Conservation (phyloP, 2,888 invertebrate genomes). For the Zonitis immaculata region DNA sequence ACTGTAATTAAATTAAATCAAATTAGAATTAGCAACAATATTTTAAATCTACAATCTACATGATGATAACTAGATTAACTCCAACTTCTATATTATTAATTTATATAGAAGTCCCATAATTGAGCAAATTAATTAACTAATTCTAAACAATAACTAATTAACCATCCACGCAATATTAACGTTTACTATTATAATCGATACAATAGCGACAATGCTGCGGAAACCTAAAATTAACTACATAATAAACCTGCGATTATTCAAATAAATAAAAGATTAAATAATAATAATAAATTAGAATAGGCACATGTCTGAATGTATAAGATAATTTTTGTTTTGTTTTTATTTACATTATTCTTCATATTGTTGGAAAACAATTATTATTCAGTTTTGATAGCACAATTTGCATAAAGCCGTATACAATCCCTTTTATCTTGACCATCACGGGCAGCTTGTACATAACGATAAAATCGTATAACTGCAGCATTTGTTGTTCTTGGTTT, state of each 20-base stretch:
- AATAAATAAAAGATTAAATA: too few species aligned
- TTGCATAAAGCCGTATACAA: conserved; percentile 62
- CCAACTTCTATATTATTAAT: conserved; percentile 7
- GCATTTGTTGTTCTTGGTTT: conserved; percentile 63
- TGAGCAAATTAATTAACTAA: conserved; percentile 13
- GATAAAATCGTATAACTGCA: conserved; percentile 69
- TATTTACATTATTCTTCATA: too few species aligned
- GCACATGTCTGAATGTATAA: too few species aligned
- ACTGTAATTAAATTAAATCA: too few species aligned
- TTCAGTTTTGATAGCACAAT: conserved; percentile 67
- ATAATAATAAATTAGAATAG: too few species aligned
- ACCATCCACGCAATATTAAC: neutral
- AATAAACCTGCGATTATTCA: too few species aligned
- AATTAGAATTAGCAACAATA: too few species aligned
- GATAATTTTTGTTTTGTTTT: too few species aligned
- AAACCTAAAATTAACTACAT: too few species aligned
- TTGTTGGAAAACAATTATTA: too few species aligned
- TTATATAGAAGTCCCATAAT: conserved; percentile 8
- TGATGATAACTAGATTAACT: conserved; percentile 15
- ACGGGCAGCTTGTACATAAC: conserved; percentile 75
- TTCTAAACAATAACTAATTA: neutral
- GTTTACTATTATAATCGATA: too few species aligned
- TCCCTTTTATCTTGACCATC: conserved; percentile 79
- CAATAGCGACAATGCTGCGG: neutral
- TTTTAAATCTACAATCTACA: too few species aligned